Evolutionary conservation across 1,140 invertebrate genomes (phyloP), one percentile per base, ranked within the genome.

Genomic region (Dendroctonus ponderosae): DNA sequence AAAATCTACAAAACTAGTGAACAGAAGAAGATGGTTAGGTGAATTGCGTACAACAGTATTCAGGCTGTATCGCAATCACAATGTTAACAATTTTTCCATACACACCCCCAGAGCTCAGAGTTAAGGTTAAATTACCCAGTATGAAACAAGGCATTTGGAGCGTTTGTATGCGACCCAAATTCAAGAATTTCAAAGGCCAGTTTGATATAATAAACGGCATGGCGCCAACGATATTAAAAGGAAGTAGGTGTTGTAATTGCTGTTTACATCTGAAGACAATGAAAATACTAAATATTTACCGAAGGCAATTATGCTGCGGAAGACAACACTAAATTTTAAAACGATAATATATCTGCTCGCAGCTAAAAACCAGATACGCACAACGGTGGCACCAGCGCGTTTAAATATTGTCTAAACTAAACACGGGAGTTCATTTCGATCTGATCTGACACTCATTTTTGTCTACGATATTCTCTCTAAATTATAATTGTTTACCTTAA

Each of bases 371-470:
- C 50, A 51, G 50, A 51, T 51, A 51, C 15, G 50, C 11, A 15
- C 26, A 51, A 11, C 50, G 9, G 50, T 51, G 50, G 50, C 50
- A 51, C 50, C 50, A 15, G 50, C 7, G 11, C 2, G 50, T 51
- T 51, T 51, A 51, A 51, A 51, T 51, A 51, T 15, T 15, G 50
- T 51, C 50, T 51, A 51, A 51, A 51, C 26, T 51, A 51, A 51
- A 51, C 50, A 51, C 11, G 8, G 43, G 43, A 46, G 43, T 46
- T 46, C 43, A 46, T 46, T 46, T 46, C 11, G 50, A 51, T 15
- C 26, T 51, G 11, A 51, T 51, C 8, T 15, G 26, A 11, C 15
- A 26, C 26, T 15, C 50, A 11, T 51, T 51, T 51, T 51, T 51
- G 50, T 51, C 50, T 51, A 15, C 15, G 50, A 51, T 51, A 51